A percentile compares a stretch with the other conserved stretches of the same genome.
Evolutionary conservation across 2,797 vertebrate genomes (phyloP).

Genomic region (Mycteria americana): DNA sequence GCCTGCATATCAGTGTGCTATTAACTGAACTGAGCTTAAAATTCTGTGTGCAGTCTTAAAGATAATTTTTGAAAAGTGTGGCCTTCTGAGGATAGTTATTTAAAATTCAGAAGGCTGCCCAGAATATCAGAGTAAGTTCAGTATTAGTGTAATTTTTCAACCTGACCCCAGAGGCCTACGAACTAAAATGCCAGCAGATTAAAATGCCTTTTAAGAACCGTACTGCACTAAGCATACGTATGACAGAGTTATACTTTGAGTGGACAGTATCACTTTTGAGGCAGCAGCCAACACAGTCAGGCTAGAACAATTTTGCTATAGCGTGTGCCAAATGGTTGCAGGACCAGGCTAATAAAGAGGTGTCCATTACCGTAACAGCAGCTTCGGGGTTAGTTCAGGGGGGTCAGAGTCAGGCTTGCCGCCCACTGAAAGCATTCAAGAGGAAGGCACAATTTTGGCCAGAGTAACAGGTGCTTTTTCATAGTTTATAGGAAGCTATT

Average conservation of each 20-base stretch:
- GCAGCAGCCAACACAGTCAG: not conserved
- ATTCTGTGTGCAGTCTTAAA: conserved; percentile 32
- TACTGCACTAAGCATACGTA: not conserved
- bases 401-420: not conserved
- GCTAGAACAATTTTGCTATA: not conserved
- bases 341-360: not conserved
- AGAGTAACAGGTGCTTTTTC: conserved; percentile 10
- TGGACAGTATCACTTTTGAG: not conserved
- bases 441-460: not conserved
- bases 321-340: not conserved
- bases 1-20: not conserved
- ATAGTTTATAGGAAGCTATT: not conserved
- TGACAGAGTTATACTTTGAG: conserved; percentile 12
- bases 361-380: not conserved
- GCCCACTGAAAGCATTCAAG: not conserved
- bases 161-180: conserved; percentile 24
- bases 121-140: conserved; percentile 55
- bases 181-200: conserved; percentile 52
- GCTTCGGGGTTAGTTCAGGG: not conserved
- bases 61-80: conserved; percentile 48
- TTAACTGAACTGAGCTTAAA: conserved; percentile 29
- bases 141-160: conserved; percentile 51
- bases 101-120: conserved; percentile 54
- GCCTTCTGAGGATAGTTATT: conserved; percentile 43
- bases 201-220: conserved; percentile 52